Conservation (phyloP, 2,888 invertebrate genomes). For the Octodonta nipae region DNA sequence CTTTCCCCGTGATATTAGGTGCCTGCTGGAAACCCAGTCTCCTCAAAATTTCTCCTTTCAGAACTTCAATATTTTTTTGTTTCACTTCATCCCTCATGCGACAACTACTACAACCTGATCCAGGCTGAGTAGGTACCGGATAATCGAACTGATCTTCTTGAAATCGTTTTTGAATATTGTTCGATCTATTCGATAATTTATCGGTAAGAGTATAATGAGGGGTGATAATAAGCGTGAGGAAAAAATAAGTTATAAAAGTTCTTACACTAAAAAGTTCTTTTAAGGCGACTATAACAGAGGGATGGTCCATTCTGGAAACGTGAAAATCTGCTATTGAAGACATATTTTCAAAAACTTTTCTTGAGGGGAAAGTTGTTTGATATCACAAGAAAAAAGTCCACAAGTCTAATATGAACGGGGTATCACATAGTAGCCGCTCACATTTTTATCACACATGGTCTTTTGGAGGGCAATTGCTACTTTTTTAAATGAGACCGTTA, state of each 20-base stretch:
- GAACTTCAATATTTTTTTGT: slow-evolving; percentile 42
- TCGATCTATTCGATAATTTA: slow-evolving; percentile 13
- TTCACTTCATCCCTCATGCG: slow-evolving; percentile 44
- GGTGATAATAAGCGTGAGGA: slow-evolving; percentile 7
- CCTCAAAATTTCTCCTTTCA: slow-evolving; percentile 46
- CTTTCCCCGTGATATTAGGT: slow-evolving; percentile 47
- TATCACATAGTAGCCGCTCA: too few species aligned
- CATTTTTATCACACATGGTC: too few species aligned
- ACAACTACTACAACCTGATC: slow-evolving; percentile 39
- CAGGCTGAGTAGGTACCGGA: slow-evolving; percentile 11
- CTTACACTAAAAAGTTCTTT: not conserved
- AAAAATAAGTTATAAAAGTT: not conserved
- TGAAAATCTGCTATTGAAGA: too few species aligned
- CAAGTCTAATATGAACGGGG: too few species aligned
- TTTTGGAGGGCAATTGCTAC: too few species aligned
- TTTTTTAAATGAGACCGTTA: too few species aligned
- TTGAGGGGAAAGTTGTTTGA: too few species aligned
- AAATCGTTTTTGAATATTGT: slow-evolving; percentile 13
- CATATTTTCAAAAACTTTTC: too few species aligned
- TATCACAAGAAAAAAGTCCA: too few species aligned
- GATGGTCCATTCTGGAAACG: too few species aligned
- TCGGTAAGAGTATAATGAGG: slow-evolving; percentile 15
- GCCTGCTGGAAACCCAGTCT: slow-evolving; percentile 42
- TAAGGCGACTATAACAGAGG: too few species aligned
- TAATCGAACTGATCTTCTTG: too few species aligned